These are phyloP conservation scores for Typhlichthys subterraneus DNA, from an alignment of 2,797 vertebrate genomes.

Conservation along the genomic window DNA sequence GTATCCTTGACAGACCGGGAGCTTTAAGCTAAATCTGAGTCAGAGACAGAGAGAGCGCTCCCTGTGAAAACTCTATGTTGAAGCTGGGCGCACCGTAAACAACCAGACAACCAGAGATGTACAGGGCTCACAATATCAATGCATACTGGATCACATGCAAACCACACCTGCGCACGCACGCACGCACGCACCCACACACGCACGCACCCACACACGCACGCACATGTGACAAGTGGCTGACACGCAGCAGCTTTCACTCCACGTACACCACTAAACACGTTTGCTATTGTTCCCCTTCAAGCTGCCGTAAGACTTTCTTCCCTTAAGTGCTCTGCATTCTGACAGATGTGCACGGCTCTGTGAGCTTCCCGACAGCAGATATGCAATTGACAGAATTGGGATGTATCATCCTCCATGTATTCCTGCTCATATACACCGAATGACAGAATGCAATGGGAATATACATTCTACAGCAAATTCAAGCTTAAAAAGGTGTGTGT, in stretches of 20 bases:
- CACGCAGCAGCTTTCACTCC: too few relatives aligned
- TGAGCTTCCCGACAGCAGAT: slow-evolving; percentile 16
- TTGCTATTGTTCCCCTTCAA: too few relatives aligned
- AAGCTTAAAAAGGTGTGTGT: not conserved
- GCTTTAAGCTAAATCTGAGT: slow-evolving; percentile 41
- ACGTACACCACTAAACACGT: too few relatives aligned
- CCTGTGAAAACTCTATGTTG: too few relatives aligned
- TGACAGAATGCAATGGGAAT: slow-evolving; percentile 1
- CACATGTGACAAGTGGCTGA: not conserved
- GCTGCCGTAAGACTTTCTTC: not conserved
- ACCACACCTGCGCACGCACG: not conserved
- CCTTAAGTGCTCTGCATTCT: slow-evolving; percentile 12
- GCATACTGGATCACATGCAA: slow-evolving; percentile 19
- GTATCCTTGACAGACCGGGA: slow-evolving; percentile 45
- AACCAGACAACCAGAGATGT: not conserved
- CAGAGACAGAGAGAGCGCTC: slow-evolving; percentile 35
- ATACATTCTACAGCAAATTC: not conserved
- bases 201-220: slow-evolving; percentile 3
- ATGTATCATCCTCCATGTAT: slow-evolving; percentile 12
- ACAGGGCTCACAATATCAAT: too few relatives aligned
- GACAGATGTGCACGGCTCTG: slow-evolving; percentile 7
- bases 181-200: not conserved
- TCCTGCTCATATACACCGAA: not conserved
- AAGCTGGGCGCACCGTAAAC: too few relatives aligned
- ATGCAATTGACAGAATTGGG: slow-evolving; percentile 31